Evolutionary conservation across 1,140 invertebrate species (phyloP), one percentile per base, ranked within the genome.

Genomic region (Sitobion miscanthi): DNA sequence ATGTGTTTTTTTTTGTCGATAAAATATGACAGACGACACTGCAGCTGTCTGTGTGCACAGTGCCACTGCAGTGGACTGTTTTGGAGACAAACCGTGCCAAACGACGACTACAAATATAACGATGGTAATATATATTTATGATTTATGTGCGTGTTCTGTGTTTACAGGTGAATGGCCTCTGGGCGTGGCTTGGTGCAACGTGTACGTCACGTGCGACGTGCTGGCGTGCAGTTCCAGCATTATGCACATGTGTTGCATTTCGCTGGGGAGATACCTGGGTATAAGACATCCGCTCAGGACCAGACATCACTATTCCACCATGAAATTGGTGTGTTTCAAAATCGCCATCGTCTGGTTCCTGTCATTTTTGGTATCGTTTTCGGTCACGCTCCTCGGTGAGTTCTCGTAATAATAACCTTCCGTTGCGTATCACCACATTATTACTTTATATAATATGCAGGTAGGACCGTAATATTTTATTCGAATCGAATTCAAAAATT

Each of bases 181-280:
- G 94, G 97, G 97, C 21, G 96, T 97, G 85, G 96, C 97, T 77
- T 98, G 98, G 96, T 99, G 98, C 95, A 98, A 98, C 95, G 96
- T 99, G 62, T 99, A 99, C 96, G 97, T 98, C 89, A 98, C 98
- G 5, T 98, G 98, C 94, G 98, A 99, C 95, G 98, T 99, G n/a
- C 96, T 99, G 54, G 98, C 98, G 91, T 99, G 98, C 95, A 98
- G 98, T 0, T 97, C 98, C 17, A 98, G 97, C 94, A 99, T 99
- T 95, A 97, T 99, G 97, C 99, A 99, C 96, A 99, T 99, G 98
- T 99, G 98, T 95, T 98, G 98, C 95, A 99, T 99, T 95, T 98
- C 98, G 69, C 96, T 99, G 94, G 98, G 98, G 94, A 96, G 98
- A 94, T 99, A 99, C 95, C 95, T 99, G 93, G 98, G 98, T 83